phyloP scores from a whole-genome alignment of 1,140 invertebrate species.

The Drusus annulatus region DNA sequence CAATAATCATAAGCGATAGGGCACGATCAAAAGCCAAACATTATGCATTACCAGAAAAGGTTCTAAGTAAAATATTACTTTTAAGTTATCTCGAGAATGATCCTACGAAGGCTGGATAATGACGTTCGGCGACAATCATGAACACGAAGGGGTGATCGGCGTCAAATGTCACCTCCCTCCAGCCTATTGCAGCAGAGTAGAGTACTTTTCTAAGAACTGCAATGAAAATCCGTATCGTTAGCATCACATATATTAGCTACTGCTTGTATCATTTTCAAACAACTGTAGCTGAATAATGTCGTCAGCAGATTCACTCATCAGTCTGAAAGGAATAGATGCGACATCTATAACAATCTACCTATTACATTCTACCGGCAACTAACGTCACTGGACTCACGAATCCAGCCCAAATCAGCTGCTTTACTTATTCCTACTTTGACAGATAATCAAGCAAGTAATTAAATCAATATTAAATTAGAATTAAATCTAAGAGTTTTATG shows the following conservation, averaged over 20 bases:
- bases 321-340: background rate
- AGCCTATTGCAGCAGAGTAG: background rate
- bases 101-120: background rate
- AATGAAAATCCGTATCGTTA: background rate
- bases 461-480: too few relatives aligned
- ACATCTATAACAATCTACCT: background rate
- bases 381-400: too few relatives aligned
- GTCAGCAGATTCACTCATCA: background rate
- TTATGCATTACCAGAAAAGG: too few relatives aligned
- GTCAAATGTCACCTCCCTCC: background rate
- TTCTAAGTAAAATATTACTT: too few relatives aligned
- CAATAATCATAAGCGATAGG: too few relatives aligned
- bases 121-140: background rate
- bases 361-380: too few relatives aligned
- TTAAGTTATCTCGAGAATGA: background rate
- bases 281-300: background rate
- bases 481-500: too few relatives aligned
- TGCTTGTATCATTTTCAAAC: background rate
- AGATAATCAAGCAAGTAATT: too few relatives aligned
- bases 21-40: too few relatives aligned
- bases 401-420: too few relatives aligned
- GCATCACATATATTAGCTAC: too few relatives aligned
- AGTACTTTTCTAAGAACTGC: background rate
- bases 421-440: too few relatives aligned
- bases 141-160: conserved; percentile 1